A percentile compares a stretch with the other conserved stretches of the same genome.
Conservation (phyloP, 2,113 vertebrate genomes). For the Mormyrus iriodes region DNA sequence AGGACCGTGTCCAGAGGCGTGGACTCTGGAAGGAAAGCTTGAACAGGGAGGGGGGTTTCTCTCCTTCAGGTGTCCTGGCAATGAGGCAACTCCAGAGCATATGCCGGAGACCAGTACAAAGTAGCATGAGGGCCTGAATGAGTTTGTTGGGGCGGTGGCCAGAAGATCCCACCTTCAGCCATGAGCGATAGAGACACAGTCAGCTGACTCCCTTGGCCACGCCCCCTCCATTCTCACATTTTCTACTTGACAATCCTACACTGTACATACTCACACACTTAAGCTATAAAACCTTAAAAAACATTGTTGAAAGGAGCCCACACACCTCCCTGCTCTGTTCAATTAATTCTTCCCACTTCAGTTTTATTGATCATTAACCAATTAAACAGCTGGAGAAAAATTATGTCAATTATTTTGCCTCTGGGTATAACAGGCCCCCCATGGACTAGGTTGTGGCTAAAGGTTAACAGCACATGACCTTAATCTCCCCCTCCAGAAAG, state of each 20-base stretch:
- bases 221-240: not conserved
- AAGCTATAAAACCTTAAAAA: not conserved
- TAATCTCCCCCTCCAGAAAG: not conserved
- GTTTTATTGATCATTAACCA: not conserved
- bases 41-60: not conserved
- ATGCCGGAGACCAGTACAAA: not conserved
- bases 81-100: not conserved
- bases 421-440: not conserved
- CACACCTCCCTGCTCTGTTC: not conserved
- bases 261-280: not conserved
- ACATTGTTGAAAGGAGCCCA: not conserved
- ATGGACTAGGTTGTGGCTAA: not conserved
- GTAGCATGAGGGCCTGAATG: not conserved
- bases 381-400: not conserved
- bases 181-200: not conserved
- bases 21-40: not conserved
- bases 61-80: not conserved
- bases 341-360: not conserved
- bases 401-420: not conserved
- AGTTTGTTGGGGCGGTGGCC: not conserved
- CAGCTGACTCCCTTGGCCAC: not conserved
- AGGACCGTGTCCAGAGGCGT: not conserved
- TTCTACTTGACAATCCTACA: not conserved
- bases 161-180: not conserved
- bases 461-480: not conserved